Base-by-base conservation (phyloP, 92 coral and sea anemone species). In the Phenganax stokvisi region DNA sequence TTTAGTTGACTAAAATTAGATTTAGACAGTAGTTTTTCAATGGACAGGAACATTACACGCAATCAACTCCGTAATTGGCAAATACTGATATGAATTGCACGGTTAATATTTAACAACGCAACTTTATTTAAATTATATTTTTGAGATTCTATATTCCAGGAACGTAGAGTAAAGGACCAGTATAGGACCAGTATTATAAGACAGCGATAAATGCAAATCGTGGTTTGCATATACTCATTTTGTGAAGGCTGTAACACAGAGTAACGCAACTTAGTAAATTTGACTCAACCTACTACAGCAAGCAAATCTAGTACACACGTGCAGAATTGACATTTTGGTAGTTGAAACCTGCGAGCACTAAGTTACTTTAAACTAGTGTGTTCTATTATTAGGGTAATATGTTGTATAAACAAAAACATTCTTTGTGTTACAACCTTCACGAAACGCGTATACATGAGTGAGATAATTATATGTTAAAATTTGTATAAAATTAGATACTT, bases 111-210 rank as follows among this genome's bases (percentile, higher is more conserved):
- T 68, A 68, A 68, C 54, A 12, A 16, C 53, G 54, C 47, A 30
- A 68, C 73, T 68, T 28, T 68, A 68, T 68, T 68, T 68, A 68
- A 37, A 68, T 64, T 30, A 68, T 68, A 30, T 30, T 30, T 67
- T 27, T 68, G 54, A 64, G 70, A 64, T 64, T 64, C 70, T 64
- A 64, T 64, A 64, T 64, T 64, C 37, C 70, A 64, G 31, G 5
- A 37, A 37, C 31, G 12, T 68, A 30, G 53, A 30, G 52, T 68
- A 17, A 37, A 51, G 53, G 53, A 68, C 52, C 31, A 25, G 47
- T 68, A 37, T 8, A 51, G 53, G 53, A 68, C 52, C 31, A 25
- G 47, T 68, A 37, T 8, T 10, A 30, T 20, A 64, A 17, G 47
- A 11, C 44, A n/a, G 65, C 5, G 20, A 13, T 59, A 59, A 59